Evolutionary conservation across 2,888 invertebrate genomes (phyloP).

Genomic region (Lottia scabra): DNA sequence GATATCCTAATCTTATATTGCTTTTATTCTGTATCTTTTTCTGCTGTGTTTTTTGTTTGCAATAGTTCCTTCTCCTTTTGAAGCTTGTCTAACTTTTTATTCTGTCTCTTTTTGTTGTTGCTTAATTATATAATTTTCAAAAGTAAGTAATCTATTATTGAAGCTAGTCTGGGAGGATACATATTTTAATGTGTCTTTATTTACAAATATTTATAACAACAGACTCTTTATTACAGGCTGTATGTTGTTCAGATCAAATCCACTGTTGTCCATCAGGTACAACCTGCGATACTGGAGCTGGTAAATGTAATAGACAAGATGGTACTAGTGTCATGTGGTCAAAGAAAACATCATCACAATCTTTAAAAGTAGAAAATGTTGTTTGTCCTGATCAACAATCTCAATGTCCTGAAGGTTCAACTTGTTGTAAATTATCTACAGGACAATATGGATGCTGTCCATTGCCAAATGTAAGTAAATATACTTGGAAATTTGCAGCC

Average conservation of each 20-base stretch:
- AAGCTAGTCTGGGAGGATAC: no score
- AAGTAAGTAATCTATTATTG: no score
- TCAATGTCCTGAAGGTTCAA: conserved; percentile 20
- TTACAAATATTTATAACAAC: neutral
- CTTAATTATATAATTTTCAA: no score
- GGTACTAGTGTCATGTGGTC: conserved; percentile 24
- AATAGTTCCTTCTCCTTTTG: no score
- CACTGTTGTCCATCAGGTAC: conserved; percentile 44
- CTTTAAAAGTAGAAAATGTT: neutral
- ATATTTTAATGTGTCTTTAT: neutral
- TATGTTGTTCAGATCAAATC: conserved; percentile 38
- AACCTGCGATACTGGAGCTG: conserved; percentile 29
- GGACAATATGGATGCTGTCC: conserved; percentile 30
- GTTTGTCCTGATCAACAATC: conserved; percentile 18
- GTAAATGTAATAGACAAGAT: conserved; percentile 35
- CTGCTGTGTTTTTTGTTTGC: no score
- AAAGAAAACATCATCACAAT: conserved; percentile 26
- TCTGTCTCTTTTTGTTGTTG: no score
- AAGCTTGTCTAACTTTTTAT: no score
- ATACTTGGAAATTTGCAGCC: no score
- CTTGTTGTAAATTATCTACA: conserved; percentile 20
- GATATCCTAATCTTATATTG: no score
- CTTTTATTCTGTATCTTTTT: no score
- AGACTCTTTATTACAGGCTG: conserved; percentile 26
- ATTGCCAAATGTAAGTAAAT: conserved; percentile 28